These are phyloP conservation scores for Mionectes macconnelli DNA, from an alignment of 2,113 vertebrate genomes.

Conservation along the genomic window DNA sequence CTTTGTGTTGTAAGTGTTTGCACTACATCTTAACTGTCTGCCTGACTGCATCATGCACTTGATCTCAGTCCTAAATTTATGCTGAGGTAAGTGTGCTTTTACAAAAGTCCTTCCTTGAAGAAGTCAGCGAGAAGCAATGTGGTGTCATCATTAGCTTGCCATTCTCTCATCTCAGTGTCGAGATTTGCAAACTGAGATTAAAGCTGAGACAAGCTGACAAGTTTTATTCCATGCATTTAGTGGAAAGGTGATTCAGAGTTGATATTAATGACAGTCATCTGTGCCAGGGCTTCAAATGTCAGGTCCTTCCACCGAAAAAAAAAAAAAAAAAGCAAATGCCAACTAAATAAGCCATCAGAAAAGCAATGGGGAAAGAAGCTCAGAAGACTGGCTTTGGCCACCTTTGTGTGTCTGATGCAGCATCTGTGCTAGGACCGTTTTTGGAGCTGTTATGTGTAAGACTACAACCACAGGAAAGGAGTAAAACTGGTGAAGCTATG, in stretches of 20 bases:
- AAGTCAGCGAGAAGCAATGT: neutral
- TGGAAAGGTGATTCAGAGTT: neutral
- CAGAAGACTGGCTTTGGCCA: neutral
- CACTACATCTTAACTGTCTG: neutral
- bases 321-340: neutral
- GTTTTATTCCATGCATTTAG: neutral
- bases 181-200: constrained; percentile 8
- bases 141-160: neutral
- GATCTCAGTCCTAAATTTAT: neutral
- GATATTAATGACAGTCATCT: neutral
- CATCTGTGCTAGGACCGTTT: neutral
- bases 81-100: neutral
- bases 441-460: neutral
- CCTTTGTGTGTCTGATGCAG: neutral
- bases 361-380: neutral
- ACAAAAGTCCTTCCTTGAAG: neutral
- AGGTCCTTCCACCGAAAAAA: neutral
- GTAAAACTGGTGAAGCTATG: neutral
- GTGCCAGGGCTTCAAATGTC: neutral
- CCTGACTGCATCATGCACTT: neutral
- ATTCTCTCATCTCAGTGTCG: neutral
- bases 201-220: constrained; percentile 8
- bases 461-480: neutral
- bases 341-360: neutral
- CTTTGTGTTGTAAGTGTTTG: neutral